Base-by-base conservation (phyloP, 1,140 invertebrate genomes). In the Drosophila pallidifrons region DNA sequence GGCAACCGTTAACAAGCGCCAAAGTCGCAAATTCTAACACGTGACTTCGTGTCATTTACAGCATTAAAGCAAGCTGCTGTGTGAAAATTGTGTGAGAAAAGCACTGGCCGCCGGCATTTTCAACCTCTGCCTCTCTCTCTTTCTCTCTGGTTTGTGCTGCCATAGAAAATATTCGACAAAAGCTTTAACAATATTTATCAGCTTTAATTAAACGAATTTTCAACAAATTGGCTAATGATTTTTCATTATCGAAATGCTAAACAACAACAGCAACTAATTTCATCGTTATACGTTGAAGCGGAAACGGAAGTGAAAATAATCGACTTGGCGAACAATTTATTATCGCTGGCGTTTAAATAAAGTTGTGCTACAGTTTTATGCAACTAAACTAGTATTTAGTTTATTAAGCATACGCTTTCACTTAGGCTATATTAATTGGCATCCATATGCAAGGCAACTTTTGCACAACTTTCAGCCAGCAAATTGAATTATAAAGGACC, bases 11-110 rank as follows among this genome's bases (percentile, higher is more conserved):
- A 88, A 88, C 83, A 88, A 88, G 83, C 83, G 77, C 64, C 85
- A 83, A 88, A 89, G 83, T 88, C 83, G 77, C 83, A 86, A 88
- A 88, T 75, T 89, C 77, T 83, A 88, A 88, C 85, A 88, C 85
- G 85, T 88, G 85, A 88, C 85, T 88, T 89, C 85, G 85, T 88
- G 85, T 88, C 85, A 85, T 88, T 88, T 88, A 76, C 78, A 79
- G 66, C 79, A 88, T 89, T 89, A 66, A 77, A 70, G 47, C 32
- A 15, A 49, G 28, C 59, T 43, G 35, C 8, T 43, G 35, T 10
- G 45, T 30, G 6, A 20, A 60, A 30, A 30, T 46, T 47, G 77
- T 71, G 58, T 30, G 54, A 51, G 30, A 30, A 46, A 66, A 54
- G 70, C 73, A 72, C 60, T 82, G 49, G 70, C 72, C 65, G 11